Base-by-base conservation (phyloP, 2,888 invertebrate species). In the Trachelus stipa region DNA sequence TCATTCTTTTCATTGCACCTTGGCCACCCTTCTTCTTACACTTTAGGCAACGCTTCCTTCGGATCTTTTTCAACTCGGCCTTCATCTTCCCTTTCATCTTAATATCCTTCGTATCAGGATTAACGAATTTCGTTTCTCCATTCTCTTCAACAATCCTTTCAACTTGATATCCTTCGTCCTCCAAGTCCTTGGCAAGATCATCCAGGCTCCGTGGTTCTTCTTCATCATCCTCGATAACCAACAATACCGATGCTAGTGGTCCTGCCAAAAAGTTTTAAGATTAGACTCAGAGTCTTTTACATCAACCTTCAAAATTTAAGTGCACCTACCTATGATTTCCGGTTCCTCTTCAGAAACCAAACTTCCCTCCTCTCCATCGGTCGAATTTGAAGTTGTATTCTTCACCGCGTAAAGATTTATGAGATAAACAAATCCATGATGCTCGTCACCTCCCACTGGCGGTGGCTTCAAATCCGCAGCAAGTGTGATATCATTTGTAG, bases 371-470 rank as follows among this genome's bases (percentile, higher is more conserved):
- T 88, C 83, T 81, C 90, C 91, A 3, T 87, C 87, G 11, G 86
- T 76, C 12, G 82, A 82, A 68, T 85, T 87, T 73, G 82, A 86
- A 4, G 87, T 86, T 15, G 76, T 69, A 75, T 91, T 91, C 77
- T 86, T 88, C 23, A 91, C 81, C 2, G 88, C 91, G 74, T 82
- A 90, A 11, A 91, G 78, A 80, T 91, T 91, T 69, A 91, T 86
- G 11, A 91, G 76, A 76, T 88, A 91, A 1, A 91, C 76, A 11
- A 86, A 79, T 15, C 85, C 85, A 23, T 82, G 81, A 12, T 77
- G 78, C 1, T 83, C 80, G 0, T 82, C 80, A 69, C 85, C 80
- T 71, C 86, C 85, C n/a, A 79, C 15, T 12, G 85, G 80, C 6
- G 90, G 89, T 30, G 90, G 90, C 40, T 74, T 37, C 69, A 88